Conservation (phyloP, 2,797 vertebrate genomes). For the Sitta carolinensis region DNA sequence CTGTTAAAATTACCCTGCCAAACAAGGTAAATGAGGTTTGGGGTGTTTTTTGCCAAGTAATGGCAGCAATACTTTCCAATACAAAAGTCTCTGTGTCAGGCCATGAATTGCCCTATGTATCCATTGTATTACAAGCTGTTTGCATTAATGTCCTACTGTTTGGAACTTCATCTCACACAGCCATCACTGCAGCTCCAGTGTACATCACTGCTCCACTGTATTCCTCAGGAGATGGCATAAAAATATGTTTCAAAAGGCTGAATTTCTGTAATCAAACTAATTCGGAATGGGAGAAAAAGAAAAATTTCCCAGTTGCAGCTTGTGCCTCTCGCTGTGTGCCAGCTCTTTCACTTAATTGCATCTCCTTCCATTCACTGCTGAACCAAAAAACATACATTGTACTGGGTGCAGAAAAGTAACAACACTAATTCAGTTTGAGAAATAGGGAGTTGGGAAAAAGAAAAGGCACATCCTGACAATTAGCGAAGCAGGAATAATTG, state of each 20-base stretch:
- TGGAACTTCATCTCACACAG: neutral
- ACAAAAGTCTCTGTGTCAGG: neutral
- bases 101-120: neutral
- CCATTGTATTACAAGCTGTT: neutral
- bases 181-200: neutral
- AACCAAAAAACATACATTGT: neutral
- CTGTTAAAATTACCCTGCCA: neutral
- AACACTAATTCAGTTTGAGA: neutral
- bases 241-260: neutral
- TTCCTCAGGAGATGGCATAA: neutral
- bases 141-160: neutral
- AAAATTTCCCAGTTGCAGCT: neutral
- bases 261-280: neutral
- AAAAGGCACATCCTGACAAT: constrained; percentile 30
- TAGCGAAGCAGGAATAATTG: constrained; percentile 26
- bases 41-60: neutral
- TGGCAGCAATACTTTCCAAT: neutral
- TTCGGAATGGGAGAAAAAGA: neutral
- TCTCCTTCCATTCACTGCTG: neutral
- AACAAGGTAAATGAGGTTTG: neutral
- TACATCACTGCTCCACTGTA: neutral
- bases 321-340: neutral
- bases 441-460: neutral
- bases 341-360: neutral
- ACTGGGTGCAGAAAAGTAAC: neutral